Conservation (phyloP, 2,888 invertebrate genomes). For the Ecliptopera silaceata region DNA sequence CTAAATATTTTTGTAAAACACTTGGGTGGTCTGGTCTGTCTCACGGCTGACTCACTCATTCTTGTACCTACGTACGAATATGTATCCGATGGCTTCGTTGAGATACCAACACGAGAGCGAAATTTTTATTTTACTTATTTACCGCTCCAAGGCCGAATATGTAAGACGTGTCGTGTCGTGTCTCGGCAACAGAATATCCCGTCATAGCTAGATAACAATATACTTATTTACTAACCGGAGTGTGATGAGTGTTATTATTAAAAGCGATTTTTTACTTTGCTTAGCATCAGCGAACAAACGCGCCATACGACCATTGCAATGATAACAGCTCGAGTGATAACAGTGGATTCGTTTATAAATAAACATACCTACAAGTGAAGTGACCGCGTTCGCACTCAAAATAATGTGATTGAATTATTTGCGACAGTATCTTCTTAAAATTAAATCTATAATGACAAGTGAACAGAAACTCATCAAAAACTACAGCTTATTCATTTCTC, state of each 20-base stretch:
- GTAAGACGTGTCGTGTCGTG: neutral
- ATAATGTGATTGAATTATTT: neutral
- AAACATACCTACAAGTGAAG: constrained; percentile 8
- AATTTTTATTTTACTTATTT: neutral
- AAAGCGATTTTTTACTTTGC: too few species aligned
- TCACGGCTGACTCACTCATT: neutral
- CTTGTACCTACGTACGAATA: too few species aligned
- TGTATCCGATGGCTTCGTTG: neutral
- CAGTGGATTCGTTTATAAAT: constrained; percentile 3
- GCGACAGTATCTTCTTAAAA: neutral
- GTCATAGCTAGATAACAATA: too few species aligned
- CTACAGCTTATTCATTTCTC: constrained; percentile 30
- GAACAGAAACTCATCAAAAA: constrained; percentile 31
- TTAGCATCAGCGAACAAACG: too few species aligned
- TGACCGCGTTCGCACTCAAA: neutral
- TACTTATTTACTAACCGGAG: too few species aligned
- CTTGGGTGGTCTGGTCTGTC: too few species aligned
- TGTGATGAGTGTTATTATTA: too few species aligned
- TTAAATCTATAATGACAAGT: constrained; percentile 1
- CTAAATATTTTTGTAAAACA: too few species aligned
- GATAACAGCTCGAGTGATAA: constrained; percentile 14
- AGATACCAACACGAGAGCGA: neutral
- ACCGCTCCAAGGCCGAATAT: neutral
- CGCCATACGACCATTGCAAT: constrained; percentile 1
- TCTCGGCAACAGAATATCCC: neutral